Percentiles rank a stretch among this genome's conserved stretches.
These are phyloP conservation scores for Leptopilina drosophilae DNA, from an alignment of 2,888 invertebrate genomes.

Conservation along the genomic window DNA sequence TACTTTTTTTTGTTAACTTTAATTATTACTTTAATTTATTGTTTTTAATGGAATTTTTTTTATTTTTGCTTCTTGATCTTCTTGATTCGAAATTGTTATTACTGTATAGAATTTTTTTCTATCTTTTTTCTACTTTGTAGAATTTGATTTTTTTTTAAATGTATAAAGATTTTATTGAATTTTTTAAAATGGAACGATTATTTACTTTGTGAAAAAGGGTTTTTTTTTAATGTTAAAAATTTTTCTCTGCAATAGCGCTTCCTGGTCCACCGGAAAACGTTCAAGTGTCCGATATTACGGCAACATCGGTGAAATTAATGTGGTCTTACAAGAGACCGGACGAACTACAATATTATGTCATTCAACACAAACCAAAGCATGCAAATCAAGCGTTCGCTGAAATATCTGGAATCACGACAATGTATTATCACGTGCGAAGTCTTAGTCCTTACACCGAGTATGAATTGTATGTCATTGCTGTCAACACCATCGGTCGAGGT, in stretches of 20 bases:
- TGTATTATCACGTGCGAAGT: constrained; percentile 93
- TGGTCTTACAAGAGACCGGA: constrained; percentile 95
- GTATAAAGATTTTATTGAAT: neutral
- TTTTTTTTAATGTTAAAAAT: neutral
- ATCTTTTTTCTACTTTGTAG: too few species aligned
- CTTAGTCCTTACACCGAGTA: constrained; percentile 97
- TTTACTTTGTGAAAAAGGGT: neutral
- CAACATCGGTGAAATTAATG: constrained; percentile 92
- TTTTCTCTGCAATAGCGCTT: constrained; percentile 82
- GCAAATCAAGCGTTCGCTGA: constrained; percentile 95
- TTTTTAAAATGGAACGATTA: neutral
- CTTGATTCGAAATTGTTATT: neutral
- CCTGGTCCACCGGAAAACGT: constrained; percentile 95
- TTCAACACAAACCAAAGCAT: constrained; percentile 97
- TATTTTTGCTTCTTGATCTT: neutral
- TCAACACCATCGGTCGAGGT: constrained; percentile 95
- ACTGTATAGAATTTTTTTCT: too few species aligned
- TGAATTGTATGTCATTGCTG: constrained; percentile 96
- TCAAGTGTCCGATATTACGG: constrained; percentile 94
- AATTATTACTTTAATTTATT: neutral
- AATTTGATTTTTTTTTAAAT: neutral
- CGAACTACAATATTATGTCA: constrained; percentile 96
- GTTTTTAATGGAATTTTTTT: neutral
- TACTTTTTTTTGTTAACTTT: too few species aligned
- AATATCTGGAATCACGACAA: constrained; percentile 94